Evolutionary conservation across 2,888 invertebrate species (phyloP), one percentile per base, ranked within the genome.

Genomic region (Pristionchus exspectatus): DNA sequence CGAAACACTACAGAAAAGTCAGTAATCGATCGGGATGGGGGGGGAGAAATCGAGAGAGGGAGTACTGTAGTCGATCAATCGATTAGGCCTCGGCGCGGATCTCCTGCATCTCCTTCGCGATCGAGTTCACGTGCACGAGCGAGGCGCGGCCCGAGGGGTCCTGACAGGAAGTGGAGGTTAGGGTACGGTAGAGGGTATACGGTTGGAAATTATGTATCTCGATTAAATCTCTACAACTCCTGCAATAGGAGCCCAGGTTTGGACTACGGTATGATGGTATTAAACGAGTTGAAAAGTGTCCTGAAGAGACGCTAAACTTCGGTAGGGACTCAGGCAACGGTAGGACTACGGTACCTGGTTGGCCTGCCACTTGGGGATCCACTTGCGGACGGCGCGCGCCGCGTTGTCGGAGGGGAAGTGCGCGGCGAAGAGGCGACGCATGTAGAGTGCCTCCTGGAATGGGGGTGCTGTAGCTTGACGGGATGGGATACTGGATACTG

Each of bases 371-470:
- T 94, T 94, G 69, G 95, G 94, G 88, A 94, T 92, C 95, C 95
- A 95, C 83, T 91, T 92, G 63, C 92, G 87, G 16, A 95, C 94
- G 7, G 94, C 94, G 56, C 90, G 54, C 16, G 93, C 94, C 38
- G 94, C 95, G 85, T 92, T 90, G 16, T 95, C 94, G 7, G 94
- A 95, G 10, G 95, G 95, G 93, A 95, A 96, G 88, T 94, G 93
- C 85, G 95, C 94, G 91, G 95, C 95, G 94, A 96, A 96, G 59
- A 95, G 93, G 89, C 93, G 92, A 54, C 96, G 93, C 93, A 96
- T 96, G 92, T 95, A 95, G 91, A 95, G 95, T 1, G 96, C 96
- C 91, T 96, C 96, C 91, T 95, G 95, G 93, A 95, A 96, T 85
- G 94, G 93, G 84, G 95, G 9, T 16, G 7, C 12, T 72, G 27